Percentiles rank a stretch among this genome's conserved stretches.
Conservation (phyloP, 2,797 vertebrate species). For the Pseudotriccus pelzelni region DNA sequence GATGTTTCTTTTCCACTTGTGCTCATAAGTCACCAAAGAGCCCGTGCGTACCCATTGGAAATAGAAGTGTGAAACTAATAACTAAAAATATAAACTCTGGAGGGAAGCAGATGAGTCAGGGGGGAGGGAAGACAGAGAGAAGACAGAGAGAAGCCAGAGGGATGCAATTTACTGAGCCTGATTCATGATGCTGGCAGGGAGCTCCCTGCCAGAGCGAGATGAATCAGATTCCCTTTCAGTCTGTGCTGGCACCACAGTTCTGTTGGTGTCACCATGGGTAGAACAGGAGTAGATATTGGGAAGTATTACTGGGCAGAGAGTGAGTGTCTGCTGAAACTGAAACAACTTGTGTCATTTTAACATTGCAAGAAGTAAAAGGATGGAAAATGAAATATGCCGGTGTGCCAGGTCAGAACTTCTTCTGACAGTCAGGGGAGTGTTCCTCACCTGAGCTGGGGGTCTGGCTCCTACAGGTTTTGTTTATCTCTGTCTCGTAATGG, state of each 20-base stretch:
- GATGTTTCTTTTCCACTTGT: conserved; percentile 30
- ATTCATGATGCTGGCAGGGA: neutral
- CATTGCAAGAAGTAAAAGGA: neutral
- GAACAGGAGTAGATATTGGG: neutral
- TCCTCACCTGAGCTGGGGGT: neutral
- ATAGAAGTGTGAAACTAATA: conserved; percentile 38
- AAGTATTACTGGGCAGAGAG: neutral
- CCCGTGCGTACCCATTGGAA: neutral
- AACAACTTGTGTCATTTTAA: neutral
- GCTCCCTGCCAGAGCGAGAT: neutral
- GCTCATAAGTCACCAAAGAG: neutral
- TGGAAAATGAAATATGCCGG: neutral
- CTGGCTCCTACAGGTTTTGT: neutral
- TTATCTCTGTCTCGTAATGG: neutral
- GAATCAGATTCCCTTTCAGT: conserved; percentile 39
- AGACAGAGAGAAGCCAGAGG: neutral
- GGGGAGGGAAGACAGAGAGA: neutral
- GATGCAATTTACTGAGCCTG: neutral
- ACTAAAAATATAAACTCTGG: conserved; percentile 39
- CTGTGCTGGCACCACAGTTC: conserved; percentile 18
- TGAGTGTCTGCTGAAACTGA: neutral
- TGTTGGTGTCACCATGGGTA: conserved; percentile 32
- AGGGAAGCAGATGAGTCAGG: neutral
- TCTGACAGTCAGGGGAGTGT: neutral
- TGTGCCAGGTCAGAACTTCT: neutral